Conservation (phyloP, 2,888 invertebrate genomes). For the Coleophora deauratella region DNA sequence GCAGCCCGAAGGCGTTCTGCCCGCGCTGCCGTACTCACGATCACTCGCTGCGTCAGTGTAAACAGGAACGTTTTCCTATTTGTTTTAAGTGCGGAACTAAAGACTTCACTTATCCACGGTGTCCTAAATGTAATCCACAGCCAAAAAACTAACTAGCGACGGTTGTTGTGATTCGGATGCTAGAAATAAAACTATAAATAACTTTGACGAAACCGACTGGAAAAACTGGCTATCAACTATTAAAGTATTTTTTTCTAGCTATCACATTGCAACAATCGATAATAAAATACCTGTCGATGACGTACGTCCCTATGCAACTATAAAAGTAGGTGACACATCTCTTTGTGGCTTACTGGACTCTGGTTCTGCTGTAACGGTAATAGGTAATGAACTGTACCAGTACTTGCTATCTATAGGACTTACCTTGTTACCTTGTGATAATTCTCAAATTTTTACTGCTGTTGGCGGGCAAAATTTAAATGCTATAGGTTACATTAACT, state of each 20-base stretch:
- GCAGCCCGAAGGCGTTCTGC: constrained; percentile 9
- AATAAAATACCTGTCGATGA: no score
- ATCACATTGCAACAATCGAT: no score
- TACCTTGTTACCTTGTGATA: not conserved
- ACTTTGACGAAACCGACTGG: no score
- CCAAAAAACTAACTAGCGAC: no score
- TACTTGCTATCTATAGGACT: not conserved
- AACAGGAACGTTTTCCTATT: no score
- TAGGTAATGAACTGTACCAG: constrained; percentile 15
- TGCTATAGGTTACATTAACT: constrained; percentile 4
- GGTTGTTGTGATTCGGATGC: no score
- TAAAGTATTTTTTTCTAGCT: no score
- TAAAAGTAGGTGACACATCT: constrained; percentile 3
- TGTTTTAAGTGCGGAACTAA: no score
- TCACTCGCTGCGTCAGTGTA: constrained; percentile 9
- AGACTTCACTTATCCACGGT: no score
- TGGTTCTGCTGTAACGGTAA: constrained; percentile 15
- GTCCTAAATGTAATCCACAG: no score
- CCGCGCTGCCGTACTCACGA: constrained; percentile 10
- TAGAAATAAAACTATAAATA: no score
- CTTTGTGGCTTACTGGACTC: constrained; percentile 16
- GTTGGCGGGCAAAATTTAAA: constrained; percentile 8
- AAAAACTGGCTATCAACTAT: no score
- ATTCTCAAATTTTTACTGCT: not conserved
- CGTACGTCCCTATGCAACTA: constrained; percentile 14